Conservation (phyloP, 2,888 invertebrate species). For the Drosophila monieri region DNA sequence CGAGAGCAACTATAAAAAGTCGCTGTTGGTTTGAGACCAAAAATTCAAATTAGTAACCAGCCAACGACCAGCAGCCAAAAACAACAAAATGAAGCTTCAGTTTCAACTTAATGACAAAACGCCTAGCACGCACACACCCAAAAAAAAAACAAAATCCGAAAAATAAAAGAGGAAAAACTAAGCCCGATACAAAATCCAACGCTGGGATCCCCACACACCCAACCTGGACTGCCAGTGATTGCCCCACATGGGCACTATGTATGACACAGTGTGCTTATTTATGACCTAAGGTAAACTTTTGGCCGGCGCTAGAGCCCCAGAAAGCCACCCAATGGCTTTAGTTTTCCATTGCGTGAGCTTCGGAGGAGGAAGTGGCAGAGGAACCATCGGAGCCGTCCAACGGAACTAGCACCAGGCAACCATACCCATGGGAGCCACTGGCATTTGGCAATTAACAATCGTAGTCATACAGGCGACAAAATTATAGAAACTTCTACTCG, state of each 20-base stretch:
- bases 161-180: slow-evolving; percentile 25
- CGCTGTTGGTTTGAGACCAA: slow-evolving; percentile 28
- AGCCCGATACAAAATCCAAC: slow-evolving; percentile 23
- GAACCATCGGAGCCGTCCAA: slow-evolving; percentile 1
- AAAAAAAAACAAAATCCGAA: slow-evolving; percentile 13
- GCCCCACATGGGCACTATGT: slow-evolving; percentile 51
- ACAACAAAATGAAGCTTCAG: slow-evolving; percentile 29
- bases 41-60: slow-evolving; percentile 54
- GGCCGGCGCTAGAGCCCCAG: slow-evolving; percentile 37
- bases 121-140: slow-evolving; percentile 50
- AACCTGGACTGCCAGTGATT: slow-evolving; percentile 36
- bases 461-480: slow-evolving; percentile 26
- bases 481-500: background rate
- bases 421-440: slow-evolving; percentile 11
- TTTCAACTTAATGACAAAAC: slow-evolving; percentile 50
- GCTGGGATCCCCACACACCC: slow-evolving; percentile 20
- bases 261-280: slow-evolving; percentile 55
- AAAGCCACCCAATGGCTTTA: slow-evolving; percentile 25
- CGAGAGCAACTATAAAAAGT: slow-evolving; percentile 43
- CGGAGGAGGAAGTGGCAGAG: slow-evolving; percentile 16
- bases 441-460: slow-evolving; percentile 38
- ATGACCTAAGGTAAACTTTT: slow-evolving; percentile 57
- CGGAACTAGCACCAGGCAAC: slow-evolving; percentile 20
- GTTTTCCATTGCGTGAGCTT: slow-evolving; percentile 38
- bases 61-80: slow-evolving; percentile 13